Evolutionary conservation across 2,888 invertebrate genomes (phyloP).

Genomic region (Synanthedon tipuliformis): DNA sequence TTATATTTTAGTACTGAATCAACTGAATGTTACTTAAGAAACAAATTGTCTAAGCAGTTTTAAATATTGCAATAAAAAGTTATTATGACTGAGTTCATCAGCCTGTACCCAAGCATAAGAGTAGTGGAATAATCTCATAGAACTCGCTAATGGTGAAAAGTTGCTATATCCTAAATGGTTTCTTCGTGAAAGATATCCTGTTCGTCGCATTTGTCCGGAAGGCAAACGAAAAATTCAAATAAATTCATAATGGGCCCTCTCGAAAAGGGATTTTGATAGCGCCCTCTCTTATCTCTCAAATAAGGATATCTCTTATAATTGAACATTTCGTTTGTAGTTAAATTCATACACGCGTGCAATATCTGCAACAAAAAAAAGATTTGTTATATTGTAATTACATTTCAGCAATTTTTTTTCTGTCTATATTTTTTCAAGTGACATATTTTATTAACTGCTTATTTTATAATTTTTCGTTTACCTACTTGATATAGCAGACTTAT

Average conservation of each 20-base stretch:
- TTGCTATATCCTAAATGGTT: slow-evolving; percentile 37
- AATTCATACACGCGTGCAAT: slow-evolving; percentile 90
- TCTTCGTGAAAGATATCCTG: slow-evolving; percentile 79
- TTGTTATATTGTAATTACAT: neutral
- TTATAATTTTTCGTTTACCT: no score
- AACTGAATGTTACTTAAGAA: no score
- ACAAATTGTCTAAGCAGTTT: no score
- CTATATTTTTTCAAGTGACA: no score
- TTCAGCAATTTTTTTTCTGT: no score
- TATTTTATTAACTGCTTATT: no score
- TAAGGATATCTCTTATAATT: slow-evolving; percentile 93
- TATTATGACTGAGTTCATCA: no score
- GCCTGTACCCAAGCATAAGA: no score
- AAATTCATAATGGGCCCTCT: slow-evolving; percentile 87
- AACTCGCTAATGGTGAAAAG: slow-evolving; percentile 7
- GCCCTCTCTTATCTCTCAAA: slow-evolving; percentile 86
- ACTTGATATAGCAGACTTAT: no score
- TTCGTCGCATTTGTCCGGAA: slow-evolving; percentile 83
- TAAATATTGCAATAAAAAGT: no score
- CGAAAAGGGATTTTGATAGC: slow-evolving; percentile 93
- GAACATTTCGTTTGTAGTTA: slow-evolving; percentile 95
- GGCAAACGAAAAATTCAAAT: slow-evolving; percentile 89
- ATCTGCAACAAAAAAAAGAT: slow-evolving; percentile 70
- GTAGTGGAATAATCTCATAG: no score
- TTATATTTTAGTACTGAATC: no score